phyloP scores from a whole-genome alignment of 2,113 vertebrate species.

The Brachyhypopomus occidentalis region DNA sequence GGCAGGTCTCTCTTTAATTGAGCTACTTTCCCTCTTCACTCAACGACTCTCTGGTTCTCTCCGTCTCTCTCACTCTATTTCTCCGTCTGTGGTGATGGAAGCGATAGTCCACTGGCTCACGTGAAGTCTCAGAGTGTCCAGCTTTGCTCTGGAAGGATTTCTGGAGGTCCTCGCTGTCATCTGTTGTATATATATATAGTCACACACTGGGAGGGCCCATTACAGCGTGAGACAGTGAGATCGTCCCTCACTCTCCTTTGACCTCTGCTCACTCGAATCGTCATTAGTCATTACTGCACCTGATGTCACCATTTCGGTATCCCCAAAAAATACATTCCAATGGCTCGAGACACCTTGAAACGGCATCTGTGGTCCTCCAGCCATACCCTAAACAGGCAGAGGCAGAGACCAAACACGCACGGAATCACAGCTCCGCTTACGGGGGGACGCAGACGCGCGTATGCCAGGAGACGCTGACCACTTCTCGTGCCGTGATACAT shows the following conservation, averaged over 20 bases:
- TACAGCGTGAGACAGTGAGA: conserved; percentile 22
- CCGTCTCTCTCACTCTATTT: neutral
- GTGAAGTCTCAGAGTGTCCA: conserved; percentile 17
- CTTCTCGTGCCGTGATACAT: no score
- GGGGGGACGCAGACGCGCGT: no score
- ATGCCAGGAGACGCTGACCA: no score
- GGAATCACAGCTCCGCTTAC: no score
- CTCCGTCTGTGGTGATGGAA: conserved; percentile 13
- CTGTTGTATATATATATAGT: conserved; percentile 34
- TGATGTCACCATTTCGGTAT: conserved; percentile 2
- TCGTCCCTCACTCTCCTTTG: conserved; percentile 19
- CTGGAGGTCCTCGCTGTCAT: neutral
- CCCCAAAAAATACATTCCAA: conserved; percentile 24
- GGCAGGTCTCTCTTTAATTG: neutral
- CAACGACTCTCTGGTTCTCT: conserved; percentile 3
- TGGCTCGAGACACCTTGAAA: conserved; percentile 34
- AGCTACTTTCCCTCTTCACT: neutral
- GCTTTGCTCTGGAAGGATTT: conserved; percentile 3
- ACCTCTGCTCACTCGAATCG: neutral
- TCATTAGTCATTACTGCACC: neutral
- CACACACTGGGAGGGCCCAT: conserved; percentile 9
- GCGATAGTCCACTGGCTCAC: neutral
- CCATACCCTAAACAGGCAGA: no score
- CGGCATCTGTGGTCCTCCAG: neutral
- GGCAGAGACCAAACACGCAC: no score